These are phyloP conservation scores for Pangasius mekongensis DNA, from an alignment of 2,797 vertebrate species.

Conservation along the genomic window DNA sequence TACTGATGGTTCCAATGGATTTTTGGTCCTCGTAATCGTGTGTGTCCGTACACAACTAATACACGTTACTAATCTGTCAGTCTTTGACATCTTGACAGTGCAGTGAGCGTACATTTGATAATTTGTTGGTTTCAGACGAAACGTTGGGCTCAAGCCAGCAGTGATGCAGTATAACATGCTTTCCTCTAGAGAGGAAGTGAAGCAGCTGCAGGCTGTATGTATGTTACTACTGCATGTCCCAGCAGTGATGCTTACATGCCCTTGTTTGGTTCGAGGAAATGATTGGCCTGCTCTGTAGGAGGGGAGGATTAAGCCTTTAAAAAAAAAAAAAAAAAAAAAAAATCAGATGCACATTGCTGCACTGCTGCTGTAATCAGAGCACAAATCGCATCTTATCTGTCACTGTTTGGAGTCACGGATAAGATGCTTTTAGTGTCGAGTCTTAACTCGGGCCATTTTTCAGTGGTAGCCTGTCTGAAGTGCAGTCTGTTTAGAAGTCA, in stretches of 20 bases:
- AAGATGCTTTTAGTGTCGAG: neutral
- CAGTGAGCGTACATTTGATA: conserved; percentile 3
- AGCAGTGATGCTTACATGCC: conserved; percentile 12
- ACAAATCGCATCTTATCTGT: conserved; percentile 21
- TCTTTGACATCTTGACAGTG: neutral
- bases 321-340: too few relatives aligned
- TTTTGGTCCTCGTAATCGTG: neutral
- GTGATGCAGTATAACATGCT: neutral
- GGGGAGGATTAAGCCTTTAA: conserved; percentile 1
- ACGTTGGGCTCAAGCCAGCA: neutral
- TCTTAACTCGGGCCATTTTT: neutral
- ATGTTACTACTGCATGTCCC: neutral
- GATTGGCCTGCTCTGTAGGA: conserved; percentile 23
- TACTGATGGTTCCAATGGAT: conserved; percentile 22
- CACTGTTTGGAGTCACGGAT: neutral
- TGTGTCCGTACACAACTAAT: conserved; percentile 16
- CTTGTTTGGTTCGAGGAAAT: neutral
- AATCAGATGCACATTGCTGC: conserved; percentile 23
- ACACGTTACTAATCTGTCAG: conserved; percentile 27
- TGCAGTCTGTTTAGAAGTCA: neutral
- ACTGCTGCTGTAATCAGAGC: conserved; percentile 30
- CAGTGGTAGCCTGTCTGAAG: neutral
- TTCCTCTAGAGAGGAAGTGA: neutral
- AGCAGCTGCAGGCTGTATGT: neutral
- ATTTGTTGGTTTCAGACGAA: neutral